Conservation (phyloP, 2,797 vertebrate species). For the Sardinella longiceps region DNA sequence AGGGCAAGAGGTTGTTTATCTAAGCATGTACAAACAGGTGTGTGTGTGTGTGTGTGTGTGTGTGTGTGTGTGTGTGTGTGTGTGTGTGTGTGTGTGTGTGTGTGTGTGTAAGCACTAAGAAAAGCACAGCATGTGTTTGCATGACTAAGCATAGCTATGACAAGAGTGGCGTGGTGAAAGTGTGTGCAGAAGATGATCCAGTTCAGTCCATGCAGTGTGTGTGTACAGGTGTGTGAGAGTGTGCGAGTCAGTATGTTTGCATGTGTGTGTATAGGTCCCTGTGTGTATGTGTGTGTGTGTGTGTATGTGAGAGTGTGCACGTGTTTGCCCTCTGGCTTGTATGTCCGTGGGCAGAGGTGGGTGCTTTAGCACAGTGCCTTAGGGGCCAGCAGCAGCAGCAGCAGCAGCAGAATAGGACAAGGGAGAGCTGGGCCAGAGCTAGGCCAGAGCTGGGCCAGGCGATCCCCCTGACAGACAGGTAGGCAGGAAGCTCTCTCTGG, state of each 20-base stretch:
- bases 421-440: background rate
- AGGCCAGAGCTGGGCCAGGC: background rate
- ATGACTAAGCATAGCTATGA: too few species aligned
- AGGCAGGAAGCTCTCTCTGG: background rate
- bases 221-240: slow-evolving; percentile 17
- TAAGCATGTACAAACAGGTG: background rate
- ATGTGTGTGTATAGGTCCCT: slow-evolving; percentile 8
- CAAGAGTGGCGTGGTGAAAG: too few species aligned
- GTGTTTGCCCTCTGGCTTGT: background rate
- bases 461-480: background rate
- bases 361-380: background rate
- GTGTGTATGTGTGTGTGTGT: slow-evolving; percentile 31
- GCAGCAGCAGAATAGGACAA: too few species aligned
- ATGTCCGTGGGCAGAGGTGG: background rate
- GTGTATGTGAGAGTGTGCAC: slow-evolving; percentile 24
- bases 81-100: background rate
- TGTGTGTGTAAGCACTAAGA: background rate
- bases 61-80: background rate
- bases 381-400: too few species aligned
- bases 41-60: background rate
- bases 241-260: slow-evolving; percentile 28
- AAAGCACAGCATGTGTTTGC: background rate
- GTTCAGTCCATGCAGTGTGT: slow-evolving; percentile 9
- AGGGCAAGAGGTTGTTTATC: slow-evolving; percentile 4
- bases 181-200: too few species aligned